Percentiles rank a stretch among this genome's conserved stretches.
Evolutionary conservation across 2,113 vertebrate species (phyloP).

Genomic region (Pholis gunnellus): DNA sequence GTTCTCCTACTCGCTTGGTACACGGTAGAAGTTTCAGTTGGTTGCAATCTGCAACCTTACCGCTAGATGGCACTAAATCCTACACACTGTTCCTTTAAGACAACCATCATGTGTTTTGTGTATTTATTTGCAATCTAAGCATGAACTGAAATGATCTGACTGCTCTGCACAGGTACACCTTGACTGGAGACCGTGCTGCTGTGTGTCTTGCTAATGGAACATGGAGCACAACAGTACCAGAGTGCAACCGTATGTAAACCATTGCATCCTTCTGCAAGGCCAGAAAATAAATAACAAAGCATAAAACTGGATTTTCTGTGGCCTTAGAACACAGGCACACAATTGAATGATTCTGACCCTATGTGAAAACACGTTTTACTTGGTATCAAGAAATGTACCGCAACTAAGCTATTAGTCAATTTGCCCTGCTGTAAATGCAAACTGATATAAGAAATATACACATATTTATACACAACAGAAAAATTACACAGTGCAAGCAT

Average conservation of each 20-base stretch:
- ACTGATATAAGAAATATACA: background rate
- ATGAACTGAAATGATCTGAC: constrained; percentile 1
- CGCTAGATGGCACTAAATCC: background rate
- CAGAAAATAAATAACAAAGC: background rate
- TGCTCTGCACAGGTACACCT: constrained; percentile 81
- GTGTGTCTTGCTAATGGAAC: constrained; percentile 85
- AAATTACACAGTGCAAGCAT: background rate
- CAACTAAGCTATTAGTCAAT: background rate
- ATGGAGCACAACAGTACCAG: constrained; percentile 84
- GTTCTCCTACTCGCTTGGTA: too few relatives aligned
- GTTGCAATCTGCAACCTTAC: too few relatives aligned
- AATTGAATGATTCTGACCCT: background rate
- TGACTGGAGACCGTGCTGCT: constrained; percentile 80
- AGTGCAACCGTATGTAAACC: constrained; percentile 85
- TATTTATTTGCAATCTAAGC: background rate
- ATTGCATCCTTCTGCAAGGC: background rate
- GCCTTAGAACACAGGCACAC: background rate
- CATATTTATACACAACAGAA: background rate
- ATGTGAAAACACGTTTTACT: background rate
- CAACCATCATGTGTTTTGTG: background rate
- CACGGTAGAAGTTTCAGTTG: too few relatives aligned
- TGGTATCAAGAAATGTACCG: background rate
- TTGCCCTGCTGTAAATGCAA: background rate
- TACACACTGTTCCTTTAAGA: background rate
- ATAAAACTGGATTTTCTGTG: background rate